These are phyloP conservation scores for Pachymerium ferrugineum DNA, from an alignment of 2,888 invertebrate genomes.

Conservation along the genomic window DNA sequence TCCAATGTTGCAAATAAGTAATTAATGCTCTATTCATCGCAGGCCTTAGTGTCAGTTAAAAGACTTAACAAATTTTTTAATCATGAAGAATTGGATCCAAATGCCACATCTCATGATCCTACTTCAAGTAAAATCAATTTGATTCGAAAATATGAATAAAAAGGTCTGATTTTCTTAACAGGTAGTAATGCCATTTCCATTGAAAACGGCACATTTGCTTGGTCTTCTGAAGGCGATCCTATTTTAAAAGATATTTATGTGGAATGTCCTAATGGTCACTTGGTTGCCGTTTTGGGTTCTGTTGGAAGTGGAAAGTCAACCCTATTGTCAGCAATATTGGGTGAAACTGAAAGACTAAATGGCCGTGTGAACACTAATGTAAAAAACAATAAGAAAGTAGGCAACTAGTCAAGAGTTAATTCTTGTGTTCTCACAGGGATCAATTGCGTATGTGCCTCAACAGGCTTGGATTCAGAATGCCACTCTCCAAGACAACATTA, in stretches of 20 bases:
- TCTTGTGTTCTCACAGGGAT: conserved; percentile 44
- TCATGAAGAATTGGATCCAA: background rate
- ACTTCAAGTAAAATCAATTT: background rate
- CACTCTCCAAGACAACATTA: conserved; percentile 52
- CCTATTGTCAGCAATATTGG: conserved; percentile 73
- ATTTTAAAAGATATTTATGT: conserved; percentile 70
- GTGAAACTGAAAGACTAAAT: conserved; percentile 81
- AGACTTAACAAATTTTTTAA: background rate
- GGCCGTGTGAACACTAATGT: conserved; percentile 70
- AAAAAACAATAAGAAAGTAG: background rate
- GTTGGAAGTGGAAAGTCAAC: conserved; percentile 88
- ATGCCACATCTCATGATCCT: background rate
- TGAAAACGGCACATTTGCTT: conserved; percentile 80
- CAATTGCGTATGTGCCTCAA: conserved; percentile 54
- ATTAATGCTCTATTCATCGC: background rate
- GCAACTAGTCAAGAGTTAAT: too few relatives aligned
- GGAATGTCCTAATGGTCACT: conserved; percentile 58
- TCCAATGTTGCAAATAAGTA: background rate
- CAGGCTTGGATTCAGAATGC: conserved; percentile 56
- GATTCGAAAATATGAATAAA: background rate
- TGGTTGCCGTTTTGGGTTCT: conserved; percentile 79
- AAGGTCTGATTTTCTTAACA: background rate
- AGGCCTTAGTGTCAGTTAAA: background rate
- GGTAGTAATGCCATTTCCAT: conserved; percentile 49
- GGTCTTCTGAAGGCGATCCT: conserved; percentile 65